A percentile compares a stretch with the other conserved stretches of the same genome.
Conservation (phyloP, 1,140 invertebrate genomes). For the Penaeus japonicus region DNA sequence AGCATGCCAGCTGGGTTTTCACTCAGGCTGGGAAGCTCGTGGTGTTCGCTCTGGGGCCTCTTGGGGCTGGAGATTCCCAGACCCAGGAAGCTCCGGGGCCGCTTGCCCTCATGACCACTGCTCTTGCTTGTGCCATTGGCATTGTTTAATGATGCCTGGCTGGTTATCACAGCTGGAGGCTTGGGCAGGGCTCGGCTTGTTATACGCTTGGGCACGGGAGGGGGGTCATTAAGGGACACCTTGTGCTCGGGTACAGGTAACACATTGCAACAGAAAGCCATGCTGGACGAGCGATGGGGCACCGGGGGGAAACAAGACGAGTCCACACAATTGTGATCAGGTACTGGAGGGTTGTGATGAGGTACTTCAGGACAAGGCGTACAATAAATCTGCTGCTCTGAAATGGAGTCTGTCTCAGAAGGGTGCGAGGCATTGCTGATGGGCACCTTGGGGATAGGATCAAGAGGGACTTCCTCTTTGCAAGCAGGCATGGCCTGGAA, state of each 20-base stretch:
- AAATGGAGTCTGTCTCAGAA: slow-evolving; percentile 31
- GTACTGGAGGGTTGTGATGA: slow-evolving; percentile 19
- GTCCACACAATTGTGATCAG: background rate
- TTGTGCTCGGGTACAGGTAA: slow-evolving; percentile 45
- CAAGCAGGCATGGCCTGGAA: slow-evolving; percentile 30
- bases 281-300: slow-evolving; percentile 38
- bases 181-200: slow-evolving; percentile 49
- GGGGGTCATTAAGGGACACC: slow-evolving; percentile 34
- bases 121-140: slow-evolving; percentile 31
- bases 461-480: slow-evolving; percentile 29
- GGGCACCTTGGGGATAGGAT: slow-evolving; percentile 26
- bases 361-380: slow-evolving; percentile 28
- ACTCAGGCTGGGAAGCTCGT: slow-evolving; percentile 33
- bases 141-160: background rate
- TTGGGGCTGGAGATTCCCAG: slow-evolving; percentile 9
- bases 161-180: background rate
- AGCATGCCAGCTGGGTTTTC: slow-evolving; percentile 40
- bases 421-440: slow-evolving; percentile 22
- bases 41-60: slow-evolving; percentile 41
- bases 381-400: slow-evolving; percentile 18
- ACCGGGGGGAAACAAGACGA: background rate
- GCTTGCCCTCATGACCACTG: slow-evolving; percentile 29
- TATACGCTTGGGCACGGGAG: slow-evolving; percentile 50
- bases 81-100: slow-evolving; percentile 36
- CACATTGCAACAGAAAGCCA: slow-evolving; percentile 38